A percentile compares a stretch with the other conserved stretches of the same genome.
Conservation (phyloP, 2,888 invertebrate genomes). For the Prosapia bicincta region DNA sequence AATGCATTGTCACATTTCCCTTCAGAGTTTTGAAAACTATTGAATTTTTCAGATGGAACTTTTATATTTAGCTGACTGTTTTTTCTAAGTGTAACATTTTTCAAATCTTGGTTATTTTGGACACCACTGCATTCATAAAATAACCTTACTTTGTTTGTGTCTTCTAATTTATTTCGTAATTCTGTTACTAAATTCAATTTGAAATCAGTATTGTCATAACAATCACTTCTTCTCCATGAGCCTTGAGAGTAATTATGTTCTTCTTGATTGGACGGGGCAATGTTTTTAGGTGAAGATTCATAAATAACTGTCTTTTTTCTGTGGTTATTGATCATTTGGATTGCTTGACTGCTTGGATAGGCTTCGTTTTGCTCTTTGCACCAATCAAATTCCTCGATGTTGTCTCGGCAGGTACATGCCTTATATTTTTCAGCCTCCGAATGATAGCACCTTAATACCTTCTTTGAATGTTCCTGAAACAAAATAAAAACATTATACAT, state of each 20-base stretch:
- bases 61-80: background rate
- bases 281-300: background rate
- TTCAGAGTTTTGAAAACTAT: background rate
- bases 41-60: background rate
- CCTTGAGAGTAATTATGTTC: background rate
- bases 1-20: background rate
- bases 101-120: background rate
- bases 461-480: background rate
- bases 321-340: background rate
- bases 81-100: background rate
- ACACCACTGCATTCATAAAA: background rate
- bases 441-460: background rate
- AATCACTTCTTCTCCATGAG: background rate
- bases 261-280: background rate
- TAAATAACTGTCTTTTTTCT: background rate
- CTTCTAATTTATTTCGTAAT: constrained; percentile 4
- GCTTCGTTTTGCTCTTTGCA: background rate
- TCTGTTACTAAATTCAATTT: constrained; percentile 1
- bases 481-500: background rate
- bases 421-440: background rate
- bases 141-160: constrained; percentile 8
- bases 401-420: background rate
- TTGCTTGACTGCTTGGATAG: background rate
- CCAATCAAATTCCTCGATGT: background rate
- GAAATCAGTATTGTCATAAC: background rate